Conservation (phyloP, 2,888 invertebrate genomes). For the Drosophila putrida region DNA sequence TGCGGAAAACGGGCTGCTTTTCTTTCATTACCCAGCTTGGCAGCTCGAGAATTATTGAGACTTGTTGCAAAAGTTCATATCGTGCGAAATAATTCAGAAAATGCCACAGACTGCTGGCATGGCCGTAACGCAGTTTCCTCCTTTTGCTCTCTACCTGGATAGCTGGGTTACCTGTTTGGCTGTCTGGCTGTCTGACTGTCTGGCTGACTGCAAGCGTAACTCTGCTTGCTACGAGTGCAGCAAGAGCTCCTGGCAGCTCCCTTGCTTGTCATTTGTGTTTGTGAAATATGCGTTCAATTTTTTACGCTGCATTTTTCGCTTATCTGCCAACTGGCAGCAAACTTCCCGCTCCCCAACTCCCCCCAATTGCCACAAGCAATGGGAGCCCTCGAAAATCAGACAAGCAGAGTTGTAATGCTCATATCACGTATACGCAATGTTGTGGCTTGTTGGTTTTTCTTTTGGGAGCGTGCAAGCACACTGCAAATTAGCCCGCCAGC, state of each 20-base stretch:
- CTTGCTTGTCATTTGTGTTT: constrained; percentile 69
- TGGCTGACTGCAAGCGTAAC: constrained; percentile 17
- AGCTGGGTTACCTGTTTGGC: constrained; percentile 20
- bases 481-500: constrained; percentile 71
- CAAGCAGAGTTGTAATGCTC: constrained; percentile 54
- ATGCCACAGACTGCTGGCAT: constrained; percentile 53
- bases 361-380: background rate
- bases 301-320: constrained; percentile 78
- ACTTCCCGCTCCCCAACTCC: background rate
- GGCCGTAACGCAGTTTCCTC: constrained; percentile 24
- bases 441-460: constrained; percentile 75
- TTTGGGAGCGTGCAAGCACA: constrained; percentile 55
- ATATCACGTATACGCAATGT: constrained; percentile 79
- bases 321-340: constrained; percentile 66
- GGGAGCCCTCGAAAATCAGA: constrained; percentile 32
- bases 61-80: constrained; percentile 80
- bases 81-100: constrained; percentile 77
- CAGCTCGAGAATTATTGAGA: constrained; percentile 76
- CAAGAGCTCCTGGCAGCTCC: constrained; percentile 14
- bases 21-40: constrained; percentile 60
- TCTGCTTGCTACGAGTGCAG: constrained; percentile 16
- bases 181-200: constrained; percentile 14
- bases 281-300: constrained; percentile 80
- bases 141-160: constrained; percentile 14
- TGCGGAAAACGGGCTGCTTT: constrained; percentile 36